Base-by-base conservation (phyloP, 2,888 invertebrate genomes). In the Cantharis rustica region DNA sequence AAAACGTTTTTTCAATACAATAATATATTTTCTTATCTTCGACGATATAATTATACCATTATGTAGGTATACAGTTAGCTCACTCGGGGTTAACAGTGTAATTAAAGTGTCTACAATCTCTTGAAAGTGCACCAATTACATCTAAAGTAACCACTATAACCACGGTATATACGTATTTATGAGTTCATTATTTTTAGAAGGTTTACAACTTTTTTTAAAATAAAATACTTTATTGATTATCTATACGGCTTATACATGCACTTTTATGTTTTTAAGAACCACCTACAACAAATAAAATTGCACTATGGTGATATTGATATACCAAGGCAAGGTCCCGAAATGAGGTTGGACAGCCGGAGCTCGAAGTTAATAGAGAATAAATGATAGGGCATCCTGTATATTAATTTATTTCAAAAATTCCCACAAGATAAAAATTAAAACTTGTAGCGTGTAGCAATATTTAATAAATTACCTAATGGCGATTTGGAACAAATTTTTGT, bases 81-180 rank as follows among this genome's bases (percentile, higher is more conserved):
- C 23, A 66, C n/a, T 66, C 64, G 64, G 64, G 64, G 64, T 66
- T 66, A 66, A 66, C 64, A 20, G 23, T 66, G 23, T 66, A 66
- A 66, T 66, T 66, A 66, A 66, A 66, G 23, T 66, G 64, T 66
- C 64, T 66, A 66, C 64, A 66, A 66, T 66, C 64, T 66, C 64
- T 66, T 66, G 64, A 66, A 66, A 66, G 64, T 66, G 64, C 20
- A 66, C 64, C 64, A 66, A 66, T 66, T 66, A 66, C 64, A 66
- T 66, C 64, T 66, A 66, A 66, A 66, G 64, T 66, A 66, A 66
- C 64, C 64, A 66, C 64, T 20, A 27, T 27, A 66, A 20, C 64
- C 17, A 66, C 20, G 5, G 23, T 47, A 16, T 11, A n/a, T 66
- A 20, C 23, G 64, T 66, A 66, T 66, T 66, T 66, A 66, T 20